Conservation (phyloP, 2,113 vertebrate genomes). For the Toxostoma redivivum region DNA sequence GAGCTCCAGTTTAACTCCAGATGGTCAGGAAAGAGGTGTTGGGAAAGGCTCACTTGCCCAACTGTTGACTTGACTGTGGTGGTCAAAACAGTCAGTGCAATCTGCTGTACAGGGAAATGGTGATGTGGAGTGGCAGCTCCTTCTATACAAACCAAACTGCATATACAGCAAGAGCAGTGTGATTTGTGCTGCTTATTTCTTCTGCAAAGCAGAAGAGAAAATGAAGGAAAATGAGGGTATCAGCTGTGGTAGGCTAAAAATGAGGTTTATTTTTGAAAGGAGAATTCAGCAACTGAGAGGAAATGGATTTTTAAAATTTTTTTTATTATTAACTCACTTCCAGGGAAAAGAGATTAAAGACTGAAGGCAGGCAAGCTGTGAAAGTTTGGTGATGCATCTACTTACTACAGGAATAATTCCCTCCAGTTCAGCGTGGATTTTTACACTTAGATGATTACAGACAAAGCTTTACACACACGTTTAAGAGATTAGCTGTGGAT, state of each 20-base stretch:
- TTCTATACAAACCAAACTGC: neutral
- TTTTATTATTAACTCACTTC: neutral
- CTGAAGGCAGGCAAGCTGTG: neutral
- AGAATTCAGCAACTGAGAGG: neutral
- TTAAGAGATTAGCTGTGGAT: neutral
- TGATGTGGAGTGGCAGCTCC: neutral
- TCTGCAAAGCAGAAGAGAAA: neutral
- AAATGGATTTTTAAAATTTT: fast-evolving
- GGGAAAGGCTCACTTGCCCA: neutral
- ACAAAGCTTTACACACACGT: neutral
- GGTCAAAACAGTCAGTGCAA: neutral
- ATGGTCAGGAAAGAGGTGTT: conserved; percentile 9
- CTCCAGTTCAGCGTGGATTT: neutral
- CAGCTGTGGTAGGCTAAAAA: neutral
- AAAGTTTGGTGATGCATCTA: neutral
- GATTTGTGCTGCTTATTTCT: neutral
- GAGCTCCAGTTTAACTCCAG: conserved; percentile 41
- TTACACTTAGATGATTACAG: neutral
- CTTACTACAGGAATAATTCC: neutral
- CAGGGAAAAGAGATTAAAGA: neutral
- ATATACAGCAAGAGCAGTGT: neutral
- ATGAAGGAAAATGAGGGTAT: neutral
- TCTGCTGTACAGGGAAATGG: neutral
- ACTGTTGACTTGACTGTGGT: neutral
- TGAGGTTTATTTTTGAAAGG: neutral